These are phyloP conservation scores for Chaenocephalus aceratus DNA, from an alignment of 2,113 vertebrate genomes.

Conservation along the genomic window DNA sequence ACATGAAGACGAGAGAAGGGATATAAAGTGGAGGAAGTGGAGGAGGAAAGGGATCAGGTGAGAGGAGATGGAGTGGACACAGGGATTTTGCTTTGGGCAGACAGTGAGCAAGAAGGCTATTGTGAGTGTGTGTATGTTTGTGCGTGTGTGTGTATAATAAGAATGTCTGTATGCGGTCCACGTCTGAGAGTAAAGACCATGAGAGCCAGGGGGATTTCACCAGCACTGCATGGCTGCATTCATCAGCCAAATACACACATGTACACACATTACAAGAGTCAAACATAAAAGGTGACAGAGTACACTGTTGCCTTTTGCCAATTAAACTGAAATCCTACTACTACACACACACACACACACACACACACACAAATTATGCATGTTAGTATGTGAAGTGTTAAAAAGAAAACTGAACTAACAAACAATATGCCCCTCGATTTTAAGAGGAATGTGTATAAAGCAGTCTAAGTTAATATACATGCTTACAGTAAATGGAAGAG, in stretches of 20 bases:
- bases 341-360: background rate
- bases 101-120: conserved; percentile 31
- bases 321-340: conserved; percentile 46
- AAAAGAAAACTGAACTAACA: too few species aligned
- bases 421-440: too few species aligned
- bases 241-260: conserved; percentile 18
- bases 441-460: too few species aligned
- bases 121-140: conserved; percentile 14
- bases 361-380: background rate
- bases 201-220: conserved; percentile 66
- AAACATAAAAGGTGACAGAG: conserved; percentile 25
- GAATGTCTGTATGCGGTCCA: conserved; percentile 69
- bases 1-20: background rate
- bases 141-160: conserved; percentile 44
- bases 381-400: too few species aligned
- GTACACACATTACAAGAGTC: conserved; percentile 26
- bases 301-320: conserved; percentile 27
- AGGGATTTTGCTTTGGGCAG: conserved; percentile 52
- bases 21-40: background rate
- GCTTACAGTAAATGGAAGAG: too few species aligned
- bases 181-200: conserved; percentile 61
- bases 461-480: too few species aligned
- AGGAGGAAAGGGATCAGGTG: conserved; percentile 36
- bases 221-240: conserved; percentile 62
- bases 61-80: conserved; percentile 38